A percentile compares a stretch with the other conserved stretches of the same genome.
Conservation (phyloP, 2,888 invertebrate species). For the Scaptomyza flava region DNA sequence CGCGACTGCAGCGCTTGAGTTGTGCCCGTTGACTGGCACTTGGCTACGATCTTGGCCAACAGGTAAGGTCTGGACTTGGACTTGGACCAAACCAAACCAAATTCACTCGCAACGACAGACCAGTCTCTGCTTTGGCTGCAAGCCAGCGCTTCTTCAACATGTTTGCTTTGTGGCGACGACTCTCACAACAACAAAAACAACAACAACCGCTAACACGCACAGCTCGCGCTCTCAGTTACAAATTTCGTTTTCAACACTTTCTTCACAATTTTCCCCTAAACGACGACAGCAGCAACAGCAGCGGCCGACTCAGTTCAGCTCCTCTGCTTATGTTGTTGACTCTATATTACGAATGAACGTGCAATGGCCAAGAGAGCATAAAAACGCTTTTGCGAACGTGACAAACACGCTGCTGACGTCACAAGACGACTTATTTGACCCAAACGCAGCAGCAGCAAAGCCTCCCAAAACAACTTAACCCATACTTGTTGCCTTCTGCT, state of each 20-base stretch:
- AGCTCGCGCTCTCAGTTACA: conserved; percentile 67
- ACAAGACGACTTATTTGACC: conserved; percentile 44
- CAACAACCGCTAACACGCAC: conserved; percentile 6
- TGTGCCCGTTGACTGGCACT: conserved; percentile 72
- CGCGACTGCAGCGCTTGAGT: conserved; percentile 74
- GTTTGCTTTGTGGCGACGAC: conserved; percentile 50
- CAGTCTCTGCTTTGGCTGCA: conserved; percentile 37
- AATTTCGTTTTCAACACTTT: conserved; percentile 81
- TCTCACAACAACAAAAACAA: conserved; percentile 41
- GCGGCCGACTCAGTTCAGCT: conserved; percentile 49
- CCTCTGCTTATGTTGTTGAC: conserved; percentile 28
- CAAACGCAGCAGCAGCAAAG: conserved; percentile 14
- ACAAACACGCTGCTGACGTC: conserved; percentile 69
- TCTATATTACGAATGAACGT: conserved; percentile 75
- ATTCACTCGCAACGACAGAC: conserved; percentile 51
- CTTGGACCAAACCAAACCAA: conserved; percentile 24
- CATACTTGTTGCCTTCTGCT: conserved; percentile 18
- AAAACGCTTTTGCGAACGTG: conserved; percentile 65
- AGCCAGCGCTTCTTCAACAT: conserved; percentile 64
- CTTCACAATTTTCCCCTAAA: conserved; percentile 77
- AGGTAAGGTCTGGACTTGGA: conserved; percentile 62
- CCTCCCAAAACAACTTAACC: conserved; percentile 5
- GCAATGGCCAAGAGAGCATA: conserved; percentile 54
- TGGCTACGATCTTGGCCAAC: conserved; percentile 64
- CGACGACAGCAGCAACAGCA: conserved; percentile 27